Evolutionary conservation across 2,113 vertebrate genomes (phyloP).

Genomic region (Aix galericulata): DNA sequence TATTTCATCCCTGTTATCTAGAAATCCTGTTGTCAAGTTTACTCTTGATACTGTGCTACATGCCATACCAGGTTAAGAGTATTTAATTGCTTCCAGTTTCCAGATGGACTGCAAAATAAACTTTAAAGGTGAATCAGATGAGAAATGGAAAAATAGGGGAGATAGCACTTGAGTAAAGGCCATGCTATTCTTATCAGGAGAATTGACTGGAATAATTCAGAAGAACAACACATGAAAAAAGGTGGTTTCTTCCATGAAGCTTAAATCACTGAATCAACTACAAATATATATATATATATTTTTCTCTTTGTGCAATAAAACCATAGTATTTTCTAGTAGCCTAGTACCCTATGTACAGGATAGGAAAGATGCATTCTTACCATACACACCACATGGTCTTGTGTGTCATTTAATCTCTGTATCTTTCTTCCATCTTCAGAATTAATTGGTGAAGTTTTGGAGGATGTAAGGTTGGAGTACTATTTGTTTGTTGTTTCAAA

Average conservation of each 20-base stretch:
- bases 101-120: constrained; percentile 4
- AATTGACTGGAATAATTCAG: not conserved
- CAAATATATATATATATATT: not conserved
- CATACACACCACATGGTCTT: not conserved
- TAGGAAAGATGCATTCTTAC: not conserved
- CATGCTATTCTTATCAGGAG: not conserved
- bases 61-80: not conserved
- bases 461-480: not conserved
- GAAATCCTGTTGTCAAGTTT: not conserved
- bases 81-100: constrained; percentile 2
- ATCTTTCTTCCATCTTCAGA: not conserved
- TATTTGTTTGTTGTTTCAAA: not conserved
- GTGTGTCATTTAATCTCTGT: fast-evolving
- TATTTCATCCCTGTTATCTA: not conserved
- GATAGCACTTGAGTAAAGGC: not conserved
- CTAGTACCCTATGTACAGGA: not conserved
- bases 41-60: not conserved
- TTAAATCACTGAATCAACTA: not conserved
- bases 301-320: not conserved
- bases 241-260: not conserved
- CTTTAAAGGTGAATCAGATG: constrained; percentile 12
- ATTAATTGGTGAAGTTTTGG: not conserved
- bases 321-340: not conserved
- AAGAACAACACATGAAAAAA: not conserved
- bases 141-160: not conserved